Evolutionary conservation across 2,888 invertebrate genomes (phyloP), one percentile per base, ranked within the genome.

Genomic region (Brachylomia viminalis): DNA sequence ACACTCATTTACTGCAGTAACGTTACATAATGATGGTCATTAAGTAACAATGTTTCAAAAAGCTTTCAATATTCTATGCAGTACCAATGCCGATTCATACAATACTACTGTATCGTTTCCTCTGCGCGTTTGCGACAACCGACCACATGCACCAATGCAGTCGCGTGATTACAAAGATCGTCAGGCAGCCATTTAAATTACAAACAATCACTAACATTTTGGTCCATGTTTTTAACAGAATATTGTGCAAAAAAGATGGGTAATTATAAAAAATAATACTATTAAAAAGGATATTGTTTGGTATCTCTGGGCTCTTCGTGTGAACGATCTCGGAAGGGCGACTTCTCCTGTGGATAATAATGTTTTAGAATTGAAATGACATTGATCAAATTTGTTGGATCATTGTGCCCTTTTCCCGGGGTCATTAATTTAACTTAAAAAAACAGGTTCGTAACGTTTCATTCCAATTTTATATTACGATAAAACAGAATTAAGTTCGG

Each of bases 241-340:
- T 1, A 7, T 8, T 56, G n/a, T 52, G 8, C 47, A 33, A 11
- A 33, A 23, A 59, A 61, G 13, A 47, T 10, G n/a, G 7, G 7
- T 20, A 33, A 23, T 0, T n/a, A 20, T n/a, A 38, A 56, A 56
- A 67, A 15, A 66, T 15, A 20, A 45, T 17, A 58, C 67, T 38
- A 84, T 84, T 92, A 77, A 97, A 98, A 98, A 97, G 98, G 98
- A 98, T 98, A 98, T 97, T 98, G 98, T 97, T 98, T 98, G n/a
- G 79, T 82, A 87, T 98, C 98, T 92, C 98, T 96, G 83, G 97
- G 96, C 92, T 98, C 98, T 86, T 98, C 98, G 88, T 98, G 98
- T 64, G 98, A 98, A 87, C 98, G 97, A 92, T 98, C 98, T 87
- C 98, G 96, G 91, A 98, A 98, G 11, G 98, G 98, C 65, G 98